These are phyloP conservation scores for Nettapus auritus DNA, from an alignment of 2,113 vertebrate genomes.

Conservation along the genomic window DNA sequence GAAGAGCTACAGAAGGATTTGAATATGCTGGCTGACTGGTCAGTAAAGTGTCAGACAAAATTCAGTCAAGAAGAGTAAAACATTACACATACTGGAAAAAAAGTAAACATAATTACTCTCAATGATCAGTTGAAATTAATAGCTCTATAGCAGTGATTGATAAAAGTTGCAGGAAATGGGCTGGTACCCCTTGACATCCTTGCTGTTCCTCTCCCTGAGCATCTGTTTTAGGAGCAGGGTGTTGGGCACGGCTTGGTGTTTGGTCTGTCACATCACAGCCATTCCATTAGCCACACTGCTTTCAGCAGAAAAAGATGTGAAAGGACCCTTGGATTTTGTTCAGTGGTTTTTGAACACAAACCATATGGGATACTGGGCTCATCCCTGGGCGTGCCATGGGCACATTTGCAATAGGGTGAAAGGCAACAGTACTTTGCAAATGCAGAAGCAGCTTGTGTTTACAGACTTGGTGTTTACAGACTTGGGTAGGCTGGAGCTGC, in stretches of 20 bases:
- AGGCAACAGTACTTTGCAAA: neutral
- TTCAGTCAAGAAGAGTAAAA: neutral
- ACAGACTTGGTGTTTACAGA: neutral
- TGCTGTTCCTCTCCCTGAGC: neutral
- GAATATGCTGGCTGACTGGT: neutral
- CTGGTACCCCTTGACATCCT: neutral
- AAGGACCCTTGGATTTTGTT: neutral
- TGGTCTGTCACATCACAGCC: neutral
- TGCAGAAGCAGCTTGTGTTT: neutral
- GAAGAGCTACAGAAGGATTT: neutral
- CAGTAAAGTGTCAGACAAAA: neutral
- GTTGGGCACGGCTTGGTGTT: neutral
- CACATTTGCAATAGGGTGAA: neutral
- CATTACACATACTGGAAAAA: neutral
- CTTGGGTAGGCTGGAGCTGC: neutral
- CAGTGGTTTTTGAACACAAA: neutral
- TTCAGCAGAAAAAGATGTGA: neutral
- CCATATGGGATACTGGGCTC: rapidly evolving
- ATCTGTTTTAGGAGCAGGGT: neutral
- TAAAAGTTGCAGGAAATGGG: neutral
- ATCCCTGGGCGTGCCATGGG: rapidly evolving
- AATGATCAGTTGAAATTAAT: neutral
- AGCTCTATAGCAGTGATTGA: neutral
- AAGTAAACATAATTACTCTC: neutral
- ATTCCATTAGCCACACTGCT: neutral